phyloP scores from a whole-genome alignment of 2,113 vertebrate species.

The Salvelinus alpinus region DNA sequence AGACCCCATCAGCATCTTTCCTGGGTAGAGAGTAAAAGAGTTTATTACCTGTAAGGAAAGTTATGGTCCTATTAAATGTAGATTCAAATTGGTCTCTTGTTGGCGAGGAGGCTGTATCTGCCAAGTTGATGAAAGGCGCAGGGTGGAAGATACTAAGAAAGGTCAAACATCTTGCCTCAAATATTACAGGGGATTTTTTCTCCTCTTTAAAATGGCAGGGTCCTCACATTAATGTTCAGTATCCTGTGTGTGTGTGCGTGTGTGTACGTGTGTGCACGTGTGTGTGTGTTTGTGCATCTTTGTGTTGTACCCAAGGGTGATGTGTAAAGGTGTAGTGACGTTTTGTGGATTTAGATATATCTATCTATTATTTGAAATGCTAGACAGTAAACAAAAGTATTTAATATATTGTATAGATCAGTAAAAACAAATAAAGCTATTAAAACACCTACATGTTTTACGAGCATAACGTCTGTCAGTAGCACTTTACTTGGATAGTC shows the following conservation, averaged over 20 bases:
- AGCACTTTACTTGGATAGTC: too few species aligned
- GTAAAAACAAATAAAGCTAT: too few species aligned
- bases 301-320: neutral
- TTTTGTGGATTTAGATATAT: too few species aligned
- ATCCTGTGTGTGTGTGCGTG: neutral
- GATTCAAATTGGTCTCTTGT: conserved; percentile 31
- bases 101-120: conserved; percentile 23
- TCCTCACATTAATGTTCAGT: neutral
- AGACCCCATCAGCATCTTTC: conserved; percentile 54
- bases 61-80: conserved; percentile 63
- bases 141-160: conserved; percentile 42
- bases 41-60: conserved; percentile 62
- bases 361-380: too few species aligned
- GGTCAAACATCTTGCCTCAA: conserved; percentile 56
- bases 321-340: too few species aligned
- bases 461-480: too few species aligned
- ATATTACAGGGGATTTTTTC: conserved; percentile 63
- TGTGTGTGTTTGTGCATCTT: neutral
- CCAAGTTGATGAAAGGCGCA: conserved; percentile 53
- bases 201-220: neutral
- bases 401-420: too few species aligned
- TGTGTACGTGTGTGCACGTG: neutral
- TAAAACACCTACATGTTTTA: too few species aligned
- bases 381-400: too few species aligned
- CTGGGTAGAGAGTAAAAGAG: conserved; percentile 44